phyloP scores from a whole-genome alignment of 1,140 invertebrate genomes.

The Rhagoletis zephyria region DNA sequence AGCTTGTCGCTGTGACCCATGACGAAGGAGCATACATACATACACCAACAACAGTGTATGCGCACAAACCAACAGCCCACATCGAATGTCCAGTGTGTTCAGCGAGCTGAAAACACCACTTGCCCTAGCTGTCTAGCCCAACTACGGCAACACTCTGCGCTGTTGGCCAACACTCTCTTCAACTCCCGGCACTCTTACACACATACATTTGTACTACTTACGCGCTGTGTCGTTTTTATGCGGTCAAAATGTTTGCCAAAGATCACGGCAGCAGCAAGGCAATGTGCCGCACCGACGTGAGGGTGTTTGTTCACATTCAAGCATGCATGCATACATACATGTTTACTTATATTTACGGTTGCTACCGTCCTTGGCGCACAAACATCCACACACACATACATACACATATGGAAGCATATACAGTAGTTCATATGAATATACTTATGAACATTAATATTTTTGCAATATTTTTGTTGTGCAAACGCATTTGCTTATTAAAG shows the following conservation, averaged over 20 bases:
- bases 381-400: not conserved
- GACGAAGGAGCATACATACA: not conserved
- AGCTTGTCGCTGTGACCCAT: slow-evolving; percentile 59
- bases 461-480: slow-evolving; percentile 24
- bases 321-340: not conserved
- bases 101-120: slow-evolving; percentile 57
- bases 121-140: not conserved
- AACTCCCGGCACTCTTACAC: not conserved
- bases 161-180: slow-evolving; percentile 13
- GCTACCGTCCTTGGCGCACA: not conserved
- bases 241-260: slow-evolving; percentile 66
- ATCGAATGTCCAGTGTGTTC: not conserved
- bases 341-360: not conserved
- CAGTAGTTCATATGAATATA: too few species aligned
- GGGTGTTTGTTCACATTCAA: not conserved
- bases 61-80: not conserved
- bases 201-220: not conserved
- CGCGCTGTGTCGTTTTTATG: slow-evolving; percentile 60
- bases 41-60: not conserved
- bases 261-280: slow-evolving; percentile 63
- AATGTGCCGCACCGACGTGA: not conserved
- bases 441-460: slow-evolving; percentile 2
- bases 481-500: slow-evolving; percentile 46
- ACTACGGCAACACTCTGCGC: not conserved
- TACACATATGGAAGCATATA: not conserved